phyloP scores from a whole-genome alignment of 2,113 vertebrate species.

The Charadrius vociferus region DNA sequence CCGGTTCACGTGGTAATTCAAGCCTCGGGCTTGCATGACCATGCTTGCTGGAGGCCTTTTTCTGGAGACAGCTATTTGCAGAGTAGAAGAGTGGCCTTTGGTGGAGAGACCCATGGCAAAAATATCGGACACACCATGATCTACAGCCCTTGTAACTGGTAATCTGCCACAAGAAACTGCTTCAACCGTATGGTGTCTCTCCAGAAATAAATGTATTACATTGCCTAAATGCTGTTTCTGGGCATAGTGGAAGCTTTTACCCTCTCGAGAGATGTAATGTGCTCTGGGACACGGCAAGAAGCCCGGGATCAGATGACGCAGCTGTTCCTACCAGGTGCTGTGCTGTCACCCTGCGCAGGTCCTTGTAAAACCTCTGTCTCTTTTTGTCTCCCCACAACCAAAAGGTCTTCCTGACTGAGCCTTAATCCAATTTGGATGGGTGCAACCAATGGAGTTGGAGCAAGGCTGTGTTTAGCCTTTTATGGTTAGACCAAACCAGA shows the following conservation, averaged over 20 bases:
- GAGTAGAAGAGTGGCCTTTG: background rate
- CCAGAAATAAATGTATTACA: background rate
- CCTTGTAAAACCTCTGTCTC: background rate
- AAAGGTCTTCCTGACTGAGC: background rate
- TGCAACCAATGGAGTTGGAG: background rate
- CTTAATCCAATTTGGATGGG: background rate
- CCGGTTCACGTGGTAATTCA: fast-evolving
- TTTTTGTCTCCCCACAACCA: background rate
- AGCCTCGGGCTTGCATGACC: background rate
- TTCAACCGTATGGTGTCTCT: background rate
- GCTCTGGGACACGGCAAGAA: background rate
- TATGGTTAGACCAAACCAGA: background rate
- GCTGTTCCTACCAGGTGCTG: background rate
- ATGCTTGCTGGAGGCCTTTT: background rate
- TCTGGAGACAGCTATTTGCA: background rate
- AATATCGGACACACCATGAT: background rate
- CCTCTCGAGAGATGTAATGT: background rate
- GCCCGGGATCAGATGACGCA: background rate
- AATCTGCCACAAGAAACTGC: background rate
- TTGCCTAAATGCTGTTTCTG: constrained; percentile 3
- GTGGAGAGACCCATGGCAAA: background rate
- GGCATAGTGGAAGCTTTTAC: background rate
- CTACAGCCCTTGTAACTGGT: background rate
- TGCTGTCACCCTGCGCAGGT: background rate
- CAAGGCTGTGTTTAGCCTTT: background rate